Evolutionary conservation across 2,888 invertebrate species (phyloP).

Genomic region (Drosophila lutescens): DNA sequence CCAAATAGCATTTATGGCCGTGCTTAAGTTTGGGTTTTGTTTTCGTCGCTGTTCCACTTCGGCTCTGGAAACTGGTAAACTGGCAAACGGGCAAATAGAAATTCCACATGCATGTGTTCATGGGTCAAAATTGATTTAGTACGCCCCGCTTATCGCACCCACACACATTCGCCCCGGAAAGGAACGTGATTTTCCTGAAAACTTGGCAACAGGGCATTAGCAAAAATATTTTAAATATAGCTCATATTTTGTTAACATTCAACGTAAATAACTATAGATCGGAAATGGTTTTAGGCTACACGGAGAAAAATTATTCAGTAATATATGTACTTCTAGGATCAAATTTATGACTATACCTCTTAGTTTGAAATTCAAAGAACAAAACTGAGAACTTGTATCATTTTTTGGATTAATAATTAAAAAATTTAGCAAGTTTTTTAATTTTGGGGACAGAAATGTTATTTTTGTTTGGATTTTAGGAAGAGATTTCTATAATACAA

Average conservation of each 20-base stretch:
- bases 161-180: conserved; percentile 5
- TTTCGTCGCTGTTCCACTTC: conserved; percentile 26
- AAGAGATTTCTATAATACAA: too few species aligned
- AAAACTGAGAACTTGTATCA: too few species aligned
- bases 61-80: conserved; percentile 13
- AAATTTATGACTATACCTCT: too few species aligned
- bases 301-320: too few species aligned
- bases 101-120: conserved; percentile 67
- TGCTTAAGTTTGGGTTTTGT: conserved; percentile 46
- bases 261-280: background rate
- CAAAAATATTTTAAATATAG: background rate
- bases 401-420: too few species aligned
- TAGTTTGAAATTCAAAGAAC: too few species aligned
- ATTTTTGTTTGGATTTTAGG: too few species aligned
- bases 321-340: too few species aligned
- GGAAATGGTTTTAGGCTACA: background rate
- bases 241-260: background rate
- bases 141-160: conserved; percentile 30
- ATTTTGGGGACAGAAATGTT: too few species aligned
- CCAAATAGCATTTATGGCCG: conserved; percentile 44
- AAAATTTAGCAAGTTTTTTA: too few species aligned
- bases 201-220: background rate
- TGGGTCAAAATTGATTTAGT: conserved; percentile 49
- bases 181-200: conserved; percentile 38
- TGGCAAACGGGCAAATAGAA: conserved; percentile 32